Conservation (phyloP, 2,797 vertebrate genomes). For the Spinus pinus region DNA sequence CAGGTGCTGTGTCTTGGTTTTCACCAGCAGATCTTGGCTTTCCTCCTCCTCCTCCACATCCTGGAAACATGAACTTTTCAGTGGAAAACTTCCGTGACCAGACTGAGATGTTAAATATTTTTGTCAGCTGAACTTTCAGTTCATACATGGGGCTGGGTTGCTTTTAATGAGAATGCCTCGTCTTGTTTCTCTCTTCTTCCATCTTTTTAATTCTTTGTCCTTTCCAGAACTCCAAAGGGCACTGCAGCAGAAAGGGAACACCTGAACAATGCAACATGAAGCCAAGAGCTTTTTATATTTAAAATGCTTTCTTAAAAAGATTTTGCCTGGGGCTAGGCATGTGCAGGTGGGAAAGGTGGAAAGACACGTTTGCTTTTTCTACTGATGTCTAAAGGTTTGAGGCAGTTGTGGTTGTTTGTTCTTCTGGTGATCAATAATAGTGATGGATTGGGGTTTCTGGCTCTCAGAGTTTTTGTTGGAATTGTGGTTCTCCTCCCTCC, state of each 20-base stretch:
- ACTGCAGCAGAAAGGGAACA: background rate
- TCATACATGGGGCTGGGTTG: background rate
- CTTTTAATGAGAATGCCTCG: background rate
- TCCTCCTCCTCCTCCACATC: background rate
- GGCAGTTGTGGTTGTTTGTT: background rate
- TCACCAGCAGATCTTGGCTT: background rate
- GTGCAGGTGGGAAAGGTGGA: background rate
- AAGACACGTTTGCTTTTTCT: background rate
- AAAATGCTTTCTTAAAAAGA: background rate
- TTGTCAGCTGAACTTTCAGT: background rate
- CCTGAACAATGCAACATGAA: background rate
- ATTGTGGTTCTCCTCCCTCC: background rate
- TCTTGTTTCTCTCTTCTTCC: background rate
- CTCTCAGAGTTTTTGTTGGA: background rate
- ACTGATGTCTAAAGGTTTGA: background rate
- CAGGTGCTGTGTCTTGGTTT: background rate
- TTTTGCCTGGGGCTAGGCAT: background rate
- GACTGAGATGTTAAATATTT: background rate
- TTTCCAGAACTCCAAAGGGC: slow-evolving; percentile 11
- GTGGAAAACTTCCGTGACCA: background rate
- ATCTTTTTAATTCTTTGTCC: background rate
- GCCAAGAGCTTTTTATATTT: background rate
- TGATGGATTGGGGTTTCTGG: background rate
- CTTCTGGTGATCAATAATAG: background rate
- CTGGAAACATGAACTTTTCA: background rate